A percentile compares a stretch with the other conserved stretches of the same genome.
These are phyloP conservation scores for Scaeva pyrastri DNA, from an alignment of 2,888 invertebrate genomes.

Conservation along the genomic window DNA sequence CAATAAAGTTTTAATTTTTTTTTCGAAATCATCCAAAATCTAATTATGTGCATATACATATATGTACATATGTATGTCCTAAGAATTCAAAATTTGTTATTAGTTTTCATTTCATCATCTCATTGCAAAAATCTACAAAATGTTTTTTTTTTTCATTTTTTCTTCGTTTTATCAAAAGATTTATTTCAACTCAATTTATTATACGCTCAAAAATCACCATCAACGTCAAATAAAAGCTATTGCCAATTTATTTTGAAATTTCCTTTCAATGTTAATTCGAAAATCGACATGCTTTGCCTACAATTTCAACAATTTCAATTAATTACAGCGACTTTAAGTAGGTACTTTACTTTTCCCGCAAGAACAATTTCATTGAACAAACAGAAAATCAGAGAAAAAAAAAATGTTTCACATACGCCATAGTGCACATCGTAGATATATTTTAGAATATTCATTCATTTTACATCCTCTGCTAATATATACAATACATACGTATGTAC, in stretches of 20 bases:
- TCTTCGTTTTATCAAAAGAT: neutral
- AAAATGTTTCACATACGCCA: conserved; percentile 61
- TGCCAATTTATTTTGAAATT: conserved; percentile 40
- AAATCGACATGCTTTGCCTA: conserved; percentile 45
- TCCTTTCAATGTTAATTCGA: conserved; percentile 28
- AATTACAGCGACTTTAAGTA: conserved; percentile 40
- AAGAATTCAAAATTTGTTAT: too few species aligned
- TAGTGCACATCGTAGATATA: neutral
- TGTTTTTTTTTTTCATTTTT: neutral
- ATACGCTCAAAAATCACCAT: conserved; percentile 29
- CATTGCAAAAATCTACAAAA: neutral
- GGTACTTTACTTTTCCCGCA: conserved; percentile 5
- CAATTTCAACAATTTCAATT: conserved; percentile 46
- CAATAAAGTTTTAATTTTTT: too few species aligned
- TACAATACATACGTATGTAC: too few species aligned
- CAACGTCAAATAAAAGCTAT: conserved; percentile 43
- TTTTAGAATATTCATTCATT: conserved; percentile 24
- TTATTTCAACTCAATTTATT: conserved; percentile 13
- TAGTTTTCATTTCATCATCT: conserved; percentile 10
- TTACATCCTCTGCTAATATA: neutral
- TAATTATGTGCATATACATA: too few species aligned
- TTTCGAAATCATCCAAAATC: too few species aligned
- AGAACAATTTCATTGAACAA: conserved; percentile 30
- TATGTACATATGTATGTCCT: too few species aligned
- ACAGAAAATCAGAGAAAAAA: neutral